Evolutionary conservation across 1,140 invertebrate genomes (phyloP), one percentile per base, ranked within the genome.

Genomic region (Paramacrobiotus metropolitanus): DNA sequence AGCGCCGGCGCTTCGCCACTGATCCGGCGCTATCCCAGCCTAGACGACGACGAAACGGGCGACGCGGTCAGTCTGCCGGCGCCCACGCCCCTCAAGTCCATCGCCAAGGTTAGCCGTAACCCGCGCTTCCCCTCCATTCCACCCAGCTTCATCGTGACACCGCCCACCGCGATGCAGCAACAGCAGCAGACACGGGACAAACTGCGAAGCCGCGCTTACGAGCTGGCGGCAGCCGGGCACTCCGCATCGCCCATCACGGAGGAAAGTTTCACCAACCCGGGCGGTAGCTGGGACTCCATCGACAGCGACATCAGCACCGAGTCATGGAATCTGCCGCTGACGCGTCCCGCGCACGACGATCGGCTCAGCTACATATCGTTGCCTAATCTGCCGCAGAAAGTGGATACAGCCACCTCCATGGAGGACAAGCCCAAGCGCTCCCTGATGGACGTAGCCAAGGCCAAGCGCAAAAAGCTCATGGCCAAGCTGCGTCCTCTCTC

Each of bases 71-170:
- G 15, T 24, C 24, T 55, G 48, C 48, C 48, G 15, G 48, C 48
- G 28, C 48, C 48, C 48, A 55, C 48, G 9, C 48, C 48, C 15
- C 48, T 55, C 4, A 15, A 24, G 15, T 15, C 48, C 48, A 55
- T 55, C 48, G 15, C 15, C 15, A 55, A 55, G 24, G 15, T 28
- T 24, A 55, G 4, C 9, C 48, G 48, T 28, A 55, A 55, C 28
- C 48, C 48, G 9, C 48, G 48, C 28, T 55, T 55, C 48, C 48
- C 48, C 15, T 55, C 48, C 48, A 55, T 55, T 55, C 48, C 48
- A 9, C 48, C 48, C 15, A 55, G 48, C 24, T 55, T 55, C 48
- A 15, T 55, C 15, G 48, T 55, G 48, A 55, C 48, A 20, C 48
- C 48, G 24, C 48, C 48, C 15, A 20, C 48, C 4, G 24, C 24